Percentiles rank a stretch among this genome's conserved stretches.
These are phyloP conservation scores for Pentalonia nigronervosa DNA, from an alignment of 1,140 invertebrate genomes.

Conservation along the genomic window DNA sequence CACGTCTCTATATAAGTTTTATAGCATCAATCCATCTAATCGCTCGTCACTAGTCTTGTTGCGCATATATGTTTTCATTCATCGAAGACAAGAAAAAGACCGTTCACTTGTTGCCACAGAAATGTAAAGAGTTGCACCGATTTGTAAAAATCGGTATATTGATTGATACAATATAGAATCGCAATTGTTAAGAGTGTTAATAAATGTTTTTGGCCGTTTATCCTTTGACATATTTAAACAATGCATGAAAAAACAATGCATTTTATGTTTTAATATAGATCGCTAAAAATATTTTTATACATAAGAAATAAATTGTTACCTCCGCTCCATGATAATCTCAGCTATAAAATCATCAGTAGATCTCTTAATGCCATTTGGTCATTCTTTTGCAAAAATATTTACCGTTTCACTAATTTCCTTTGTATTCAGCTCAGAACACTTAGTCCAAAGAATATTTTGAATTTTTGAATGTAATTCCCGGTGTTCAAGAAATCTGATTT, in stretches of 20 bases:
- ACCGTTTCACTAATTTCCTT: slow-evolving; percentile 15
- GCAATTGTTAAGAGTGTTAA: background rate
- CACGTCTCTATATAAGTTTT: too few relatives aligned
- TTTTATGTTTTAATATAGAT: slow-evolving; percentile 24
- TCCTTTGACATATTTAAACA: slow-evolving; percentile 13
- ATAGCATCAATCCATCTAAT: background rate
- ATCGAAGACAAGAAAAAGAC: slow-evolving; percentile 36
- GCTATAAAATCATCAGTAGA: slow-evolving; percentile 45
- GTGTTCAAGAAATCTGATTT: slow-evolving; percentile 28
- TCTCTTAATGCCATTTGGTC: slow-evolving; percentile 24
- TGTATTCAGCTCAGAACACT: slow-evolving; percentile 30
- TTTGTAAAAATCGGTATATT: too few relatives aligned
- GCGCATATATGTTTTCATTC: slow-evolving; percentile 5
- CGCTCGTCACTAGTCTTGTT: slow-evolving; percentile 3
- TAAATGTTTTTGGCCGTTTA: background rate
- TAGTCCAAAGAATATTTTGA: slow-evolving; percentile 26
- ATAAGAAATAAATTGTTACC: background rate
- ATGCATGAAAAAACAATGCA: slow-evolving; percentile 3
- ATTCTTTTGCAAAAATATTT: background rate
- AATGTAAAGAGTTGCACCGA: too few relatives aligned
- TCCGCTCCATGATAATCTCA: slow-evolving; percentile 6
- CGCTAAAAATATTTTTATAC: background rate
- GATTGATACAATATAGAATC: background rate
- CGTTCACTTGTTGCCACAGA: slow-evolving; percentile 3
- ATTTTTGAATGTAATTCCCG: slow-evolving; percentile 31